These are phyloP conservation scores for Cephalopterus ornatus DNA, from an alignment of 2,113 vertebrate species.

Conservation along the genomic window DNA sequence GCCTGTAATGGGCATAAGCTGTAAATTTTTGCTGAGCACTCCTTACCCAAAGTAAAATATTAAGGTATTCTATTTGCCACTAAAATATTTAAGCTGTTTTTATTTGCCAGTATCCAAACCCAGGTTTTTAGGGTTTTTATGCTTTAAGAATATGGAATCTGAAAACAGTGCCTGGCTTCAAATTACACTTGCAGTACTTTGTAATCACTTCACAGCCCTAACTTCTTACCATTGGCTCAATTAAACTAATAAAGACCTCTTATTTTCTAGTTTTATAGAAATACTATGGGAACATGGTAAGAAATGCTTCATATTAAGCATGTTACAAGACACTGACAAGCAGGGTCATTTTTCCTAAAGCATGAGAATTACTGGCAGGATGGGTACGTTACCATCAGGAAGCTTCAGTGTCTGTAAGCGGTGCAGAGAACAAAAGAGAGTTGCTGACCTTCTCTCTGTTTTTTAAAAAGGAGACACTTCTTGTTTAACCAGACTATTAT, in stretches of 20 bases:
- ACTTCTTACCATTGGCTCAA: background rate
- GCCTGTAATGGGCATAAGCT: background rate
- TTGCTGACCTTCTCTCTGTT: background rate
- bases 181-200: background rate
- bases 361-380: background rate
- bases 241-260: background rate
- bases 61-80: background rate
- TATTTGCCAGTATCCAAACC: background rate
- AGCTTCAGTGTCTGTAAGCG: background rate
- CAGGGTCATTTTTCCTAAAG: background rate
- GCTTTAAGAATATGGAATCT: background rate
- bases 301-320: background rate
- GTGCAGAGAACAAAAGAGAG: background rate
- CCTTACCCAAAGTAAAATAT: background rate
- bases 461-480: background rate
- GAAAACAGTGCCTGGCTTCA: background rate
- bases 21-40: background rate
- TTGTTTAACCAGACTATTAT: background rate
- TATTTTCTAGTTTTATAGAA: background rate
- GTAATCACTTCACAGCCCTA: background rate
- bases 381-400: background rate
- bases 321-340: background rate
- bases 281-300: background rate
- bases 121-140: background rate
- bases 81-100: constrained; percentile 15